Evolutionary conservation across 2,797 vertebrate genomes (phyloP), one percentile per base, ranked within the genome.

Genomic region (Clarias pachynema): DNA sequence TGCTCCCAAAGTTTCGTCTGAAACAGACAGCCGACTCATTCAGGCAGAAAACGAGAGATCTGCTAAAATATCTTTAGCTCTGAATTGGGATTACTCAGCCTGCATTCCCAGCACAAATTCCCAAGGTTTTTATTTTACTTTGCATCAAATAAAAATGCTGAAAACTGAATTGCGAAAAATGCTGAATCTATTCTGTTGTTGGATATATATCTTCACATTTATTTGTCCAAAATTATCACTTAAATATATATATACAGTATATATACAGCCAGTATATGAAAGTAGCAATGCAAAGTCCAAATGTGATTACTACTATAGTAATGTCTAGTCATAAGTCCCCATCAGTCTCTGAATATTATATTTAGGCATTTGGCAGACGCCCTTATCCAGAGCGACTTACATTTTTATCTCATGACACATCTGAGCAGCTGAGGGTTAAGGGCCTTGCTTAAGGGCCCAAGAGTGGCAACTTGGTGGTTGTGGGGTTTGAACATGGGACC

Each of bases 61-160:
- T 89, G 90, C 91, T 96, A 94, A 95, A 95, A 94, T 91, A 95
- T 93, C 94, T 94, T 92, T 91, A 92, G 92, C 92, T 89, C 88
- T 89, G 90, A 31, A 83, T 66, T 83, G 44, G 87, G 94, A 95
- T 95, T 95, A 94, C 86, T 69, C 84, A 6, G 56, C 81, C 87
- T 91, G 90, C 92, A 94, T 94, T 95, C 94, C 93, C 70, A 60
- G 70, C 65, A 22, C 75, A 44, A 81, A 81, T 73, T 81, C 31
- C 60, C 57, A 65, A 29, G 79, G n/a, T 57, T 74, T 81, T 29
- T 49, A 29, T 81, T 81, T 85, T 22, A 60, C 44, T 59, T 12
- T 66, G 26, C 60, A 37, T 62, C 4, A 65, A 62, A 65, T 79
- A 73, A 62, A 75, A 69, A 70, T 37, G 5, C 2, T 15, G 56